Evolutionary conservation across 2,113 vertebrate genomes (phyloP), one percentile per base, ranked within the genome.

Genomic region (Chinchilla lanigera): DNA sequence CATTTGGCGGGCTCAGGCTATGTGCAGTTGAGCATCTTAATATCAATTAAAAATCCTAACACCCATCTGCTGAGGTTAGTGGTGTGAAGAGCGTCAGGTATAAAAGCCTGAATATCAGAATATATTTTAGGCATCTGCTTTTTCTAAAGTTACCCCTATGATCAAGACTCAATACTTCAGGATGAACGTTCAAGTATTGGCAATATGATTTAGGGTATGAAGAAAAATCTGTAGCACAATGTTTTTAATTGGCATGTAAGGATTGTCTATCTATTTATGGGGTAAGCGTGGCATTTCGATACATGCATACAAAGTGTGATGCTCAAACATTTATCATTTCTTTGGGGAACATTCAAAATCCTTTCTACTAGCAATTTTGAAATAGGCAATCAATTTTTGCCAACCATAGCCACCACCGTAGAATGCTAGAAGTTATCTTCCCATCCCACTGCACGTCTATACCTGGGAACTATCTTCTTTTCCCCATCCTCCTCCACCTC

Each of bases 121-220:
- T 11, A 9, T 38, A 38, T 86, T 92, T 88, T 71, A 77, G 94
- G 58, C 3, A 14, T 93, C 86, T 95, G 84, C 89, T 92, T 95
- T 80, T 81, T 35, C 90, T 47, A 77, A 94, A 93, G 44, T 90
- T 71, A 87, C 52, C 63, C 87, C 78, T 77, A 52, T 86, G 84
- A 88, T 52, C n/a, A 35, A 94, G 80, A 95, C 58, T 96, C 97
- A 97, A 90, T 97, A 94, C 97, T 96, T 97, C 75, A 94, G 90
- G 92, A 97, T 96, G 92, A 93, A 90, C 82, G 84, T 73, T 96
- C 22, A 41, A 83, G 33, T 83, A n/a, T 92, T n/a, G 67, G 77
- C 50, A 82, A 56, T 35, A n/a, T 80, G 80, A 60, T 47, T 19
- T 26, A 20, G 52, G 63, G 38, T 88, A 30, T 75, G 92, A 84